Evolutionary conservation across 2,113 vertebrate species (phyloP).

Genomic region (Pagrus major): DNA sequence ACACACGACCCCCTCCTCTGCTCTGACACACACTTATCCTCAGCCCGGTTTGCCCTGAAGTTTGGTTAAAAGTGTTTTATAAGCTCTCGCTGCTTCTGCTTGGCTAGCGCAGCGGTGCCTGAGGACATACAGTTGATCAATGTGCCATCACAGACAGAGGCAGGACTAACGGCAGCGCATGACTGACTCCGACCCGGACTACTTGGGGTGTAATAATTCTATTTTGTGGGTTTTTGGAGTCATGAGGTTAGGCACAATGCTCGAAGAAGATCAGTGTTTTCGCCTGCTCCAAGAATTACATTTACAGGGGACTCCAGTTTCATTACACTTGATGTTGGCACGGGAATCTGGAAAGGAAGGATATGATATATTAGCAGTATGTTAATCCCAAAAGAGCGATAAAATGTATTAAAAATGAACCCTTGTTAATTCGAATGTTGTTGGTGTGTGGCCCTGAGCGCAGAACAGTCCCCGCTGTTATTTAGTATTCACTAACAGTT

Average conservation of each 20-base stretch:
- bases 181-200: conserved; percentile 48
- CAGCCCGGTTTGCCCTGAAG: conserved; percentile 63
- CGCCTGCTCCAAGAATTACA: conserved; percentile 41
- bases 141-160: conserved; percentile 62
- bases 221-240: conserved; percentile 62
- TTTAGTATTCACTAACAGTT: conserved; percentile 36
- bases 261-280: conserved; percentile 57
- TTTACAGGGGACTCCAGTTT: conserved; percentile 53
- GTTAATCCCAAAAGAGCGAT: conserved; percentile 55
- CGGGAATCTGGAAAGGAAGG: conserved; percentile 51
- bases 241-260: conserved; percentile 54
- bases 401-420: conserved; percentile 60
- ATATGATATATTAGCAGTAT: conserved; percentile 61
- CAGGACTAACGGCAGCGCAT: conserved; percentile 56
- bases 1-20: conserved; percentile 14
- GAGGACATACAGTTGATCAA: conserved; percentile 60
- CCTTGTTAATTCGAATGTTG: conserved; percentile 65
- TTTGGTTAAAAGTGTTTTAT: conserved; percentile 67
- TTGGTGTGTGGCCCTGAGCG: conserved; percentile 69
- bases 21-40: conserved; percentile 34
- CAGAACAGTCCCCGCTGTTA: conserved; percentile 55
- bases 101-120: conserved; percentile 48
- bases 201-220: conserved; percentile 64
- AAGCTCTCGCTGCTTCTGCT: conserved; percentile 67
- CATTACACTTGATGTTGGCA: conserved; percentile 49